These are phyloP conservation scores for Gallinago undulata DNA, from an alignment of 2,113 vertebrate species.

Conservation along the genomic window DNA sequence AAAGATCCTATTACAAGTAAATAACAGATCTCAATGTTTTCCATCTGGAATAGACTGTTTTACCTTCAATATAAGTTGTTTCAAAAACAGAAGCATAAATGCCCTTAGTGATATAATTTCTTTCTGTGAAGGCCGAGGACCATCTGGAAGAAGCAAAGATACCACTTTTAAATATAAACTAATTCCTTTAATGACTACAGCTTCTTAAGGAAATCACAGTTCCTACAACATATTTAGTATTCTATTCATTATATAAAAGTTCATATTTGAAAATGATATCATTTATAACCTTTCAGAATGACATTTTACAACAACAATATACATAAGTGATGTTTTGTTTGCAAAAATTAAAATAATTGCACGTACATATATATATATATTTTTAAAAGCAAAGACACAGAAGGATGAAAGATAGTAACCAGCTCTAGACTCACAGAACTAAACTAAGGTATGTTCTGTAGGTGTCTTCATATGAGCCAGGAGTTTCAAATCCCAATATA, in stretches of 20 bases:
- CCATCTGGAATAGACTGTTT: not conserved
- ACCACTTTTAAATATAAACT: not conserved
- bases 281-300: not conserved
- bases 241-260: not conserved
- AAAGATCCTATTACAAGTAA: not conserved
- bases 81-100: conserved; percentile 97
- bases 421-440: not conserved
- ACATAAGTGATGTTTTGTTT: not conserved
- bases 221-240: not conserved
- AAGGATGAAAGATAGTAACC: not conserved
- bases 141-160: conserved; percentile 81
- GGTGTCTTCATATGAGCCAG: not conserved
- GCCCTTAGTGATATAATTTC: conserved; percentile 93
- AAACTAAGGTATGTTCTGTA: not conserved
- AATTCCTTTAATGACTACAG: not conserved
- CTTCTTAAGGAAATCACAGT: not conserved
- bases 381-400: not conserved
- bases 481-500: not conserved
- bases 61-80: conserved; percentile 98
- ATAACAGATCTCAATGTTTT: not conserved
- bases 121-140: conserved; percentile 92
- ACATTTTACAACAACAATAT: not conserved
- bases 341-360: not conserved
- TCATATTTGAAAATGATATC: not conserved
- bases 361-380: not conserved